These are phyloP conservation scores for Pristionchus pacificus DNA, from an alignment of 1,140 invertebrate species.

Conservation along the genomic window DNA sequence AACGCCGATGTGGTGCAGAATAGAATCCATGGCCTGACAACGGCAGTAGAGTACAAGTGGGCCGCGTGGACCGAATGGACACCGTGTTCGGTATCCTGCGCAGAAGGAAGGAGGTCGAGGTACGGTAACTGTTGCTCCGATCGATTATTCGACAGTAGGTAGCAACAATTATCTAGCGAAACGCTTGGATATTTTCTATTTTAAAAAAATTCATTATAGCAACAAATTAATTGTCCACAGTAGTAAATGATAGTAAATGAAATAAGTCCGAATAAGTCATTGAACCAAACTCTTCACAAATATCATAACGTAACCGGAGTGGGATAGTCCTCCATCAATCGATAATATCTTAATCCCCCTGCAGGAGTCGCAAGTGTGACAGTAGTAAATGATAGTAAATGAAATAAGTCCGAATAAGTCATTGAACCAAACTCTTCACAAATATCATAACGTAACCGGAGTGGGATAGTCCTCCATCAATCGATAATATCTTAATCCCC, in stretches of 20 bases:
- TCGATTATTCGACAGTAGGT: slow-evolving; percentile 6
- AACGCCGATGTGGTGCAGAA: background rate
- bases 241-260: slow-evolving; percentile 30
- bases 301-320: no score
- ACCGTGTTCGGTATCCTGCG: slow-evolving; percentile 39
- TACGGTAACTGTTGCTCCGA: background rate
- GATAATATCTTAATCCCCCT: no score
- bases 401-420: no score
- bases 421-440: no score
- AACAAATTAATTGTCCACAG: background rate
- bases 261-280: no score
- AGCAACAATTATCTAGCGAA: slow-evolving; percentile 27
- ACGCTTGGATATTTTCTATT: slow-evolving; percentile 17
- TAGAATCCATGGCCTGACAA: background rate
- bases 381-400: slow-evolving; percentile 29
- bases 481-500: no score
- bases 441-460: no score
- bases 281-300: no score
- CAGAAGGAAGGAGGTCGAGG: slow-evolving; percentile 25
- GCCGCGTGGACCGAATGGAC: slow-evolving; percentile 38
- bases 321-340: no score
- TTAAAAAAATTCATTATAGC: slow-evolving; percentile 3
- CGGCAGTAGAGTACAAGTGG: slow-evolving; percentile 3
- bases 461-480: no score
- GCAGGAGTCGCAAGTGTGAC: background rate